Percentiles rank a stretch among this genome's conserved stretches.
Conservation (phyloP, 1,140 invertebrate genomes). For the Orchesella cincta region DNA sequence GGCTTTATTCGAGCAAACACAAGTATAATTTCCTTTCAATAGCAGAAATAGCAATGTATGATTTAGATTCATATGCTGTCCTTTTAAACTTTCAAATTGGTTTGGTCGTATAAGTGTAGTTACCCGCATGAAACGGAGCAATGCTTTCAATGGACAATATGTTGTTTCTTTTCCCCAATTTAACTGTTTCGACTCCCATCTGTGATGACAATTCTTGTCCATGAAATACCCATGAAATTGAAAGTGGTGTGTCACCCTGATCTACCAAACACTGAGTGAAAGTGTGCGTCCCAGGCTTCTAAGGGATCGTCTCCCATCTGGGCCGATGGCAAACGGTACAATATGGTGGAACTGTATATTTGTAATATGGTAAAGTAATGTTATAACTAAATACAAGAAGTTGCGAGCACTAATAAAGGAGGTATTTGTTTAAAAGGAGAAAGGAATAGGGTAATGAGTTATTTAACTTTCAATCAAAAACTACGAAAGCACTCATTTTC, state of each 20-base stretch:
- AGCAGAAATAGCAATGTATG: not conserved
- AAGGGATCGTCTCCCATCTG: conserved; percentile 67
- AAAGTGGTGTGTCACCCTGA: conserved; percentile 65
- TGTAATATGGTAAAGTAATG: too few relatives aligned
- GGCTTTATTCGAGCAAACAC: conserved; percentile 58
- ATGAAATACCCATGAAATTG: conserved; percentile 68
- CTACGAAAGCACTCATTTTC: not conserved
- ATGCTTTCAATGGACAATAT: conserved; percentile 57
- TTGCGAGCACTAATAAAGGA: too few relatives aligned
- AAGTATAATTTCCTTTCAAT: conserved; percentile 55
- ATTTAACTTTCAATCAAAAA: too few relatives aligned
- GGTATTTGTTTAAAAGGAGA: too few relatives aligned
- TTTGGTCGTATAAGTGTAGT: conserved; percentile 57
- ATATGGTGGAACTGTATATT: conserved; percentile 68
- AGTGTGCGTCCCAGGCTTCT: conserved; percentile 70
- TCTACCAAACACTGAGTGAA: conserved; percentile 71
- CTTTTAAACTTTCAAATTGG: conserved; percentile 52
- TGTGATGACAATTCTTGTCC: conserved; percentile 51
- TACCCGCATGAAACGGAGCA: conserved; percentile 57
- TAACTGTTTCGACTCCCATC: conserved; percentile 56
- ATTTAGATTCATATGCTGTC: conserved; percentile 53
- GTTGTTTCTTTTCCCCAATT: conserved; percentile 66
- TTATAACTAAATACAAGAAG: too few relatives aligned
- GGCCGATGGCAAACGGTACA: conserved; percentile 65
- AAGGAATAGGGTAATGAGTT: too few relatives aligned